A percentile compares a stretch with the other conserved stretches of the same genome.
These are phyloP conservation scores for Ormia ochracea DNA, from an alignment of 2,888 invertebrate species.

Conservation along the genomic window DNA sequence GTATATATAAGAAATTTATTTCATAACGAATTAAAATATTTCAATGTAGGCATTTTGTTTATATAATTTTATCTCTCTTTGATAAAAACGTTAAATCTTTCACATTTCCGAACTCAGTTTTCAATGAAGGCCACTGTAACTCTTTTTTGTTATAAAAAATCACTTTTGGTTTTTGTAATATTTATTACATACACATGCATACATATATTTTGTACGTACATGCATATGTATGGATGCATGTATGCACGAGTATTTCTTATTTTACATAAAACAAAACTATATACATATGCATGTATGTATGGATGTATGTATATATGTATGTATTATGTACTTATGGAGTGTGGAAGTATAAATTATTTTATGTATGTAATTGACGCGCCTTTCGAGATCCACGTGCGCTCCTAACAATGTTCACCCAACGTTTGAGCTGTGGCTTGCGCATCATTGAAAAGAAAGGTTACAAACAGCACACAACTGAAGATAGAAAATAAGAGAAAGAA, in stretches of 20 bases:
- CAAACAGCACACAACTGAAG: conserved; percentile 14
- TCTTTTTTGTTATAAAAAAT: background rate
- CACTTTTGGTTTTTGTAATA: background rate
- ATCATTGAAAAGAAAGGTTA: conserved; percentile 64
- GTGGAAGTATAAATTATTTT: too few species aligned
- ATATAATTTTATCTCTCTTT: background rate
- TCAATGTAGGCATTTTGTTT: background rate
- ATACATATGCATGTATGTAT: too few species aligned
- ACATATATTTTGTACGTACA: too few species aligned
- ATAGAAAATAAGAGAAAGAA: conserved; percentile 56
- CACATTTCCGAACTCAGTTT: background rate
- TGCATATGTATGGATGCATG: too few species aligned
- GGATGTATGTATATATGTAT: too few species aligned
- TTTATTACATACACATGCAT: too few species aligned
- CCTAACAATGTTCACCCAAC: conserved; percentile 75
- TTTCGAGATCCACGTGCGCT: conserved; percentile 71
- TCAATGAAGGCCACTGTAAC: background rate
- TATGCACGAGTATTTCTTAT: background rate
- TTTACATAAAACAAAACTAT: background rate
- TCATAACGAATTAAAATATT: background rate
- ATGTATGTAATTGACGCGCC: conserved; percentile 44
- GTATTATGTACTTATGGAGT: too few species aligned
- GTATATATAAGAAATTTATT: background rate
- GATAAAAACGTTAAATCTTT: background rate
- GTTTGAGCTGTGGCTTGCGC: conserved; percentile 69